phyloP scores from a whole-genome alignment of 2,888 invertebrate genomes.

The Ennomos quercinarius region DNA sequence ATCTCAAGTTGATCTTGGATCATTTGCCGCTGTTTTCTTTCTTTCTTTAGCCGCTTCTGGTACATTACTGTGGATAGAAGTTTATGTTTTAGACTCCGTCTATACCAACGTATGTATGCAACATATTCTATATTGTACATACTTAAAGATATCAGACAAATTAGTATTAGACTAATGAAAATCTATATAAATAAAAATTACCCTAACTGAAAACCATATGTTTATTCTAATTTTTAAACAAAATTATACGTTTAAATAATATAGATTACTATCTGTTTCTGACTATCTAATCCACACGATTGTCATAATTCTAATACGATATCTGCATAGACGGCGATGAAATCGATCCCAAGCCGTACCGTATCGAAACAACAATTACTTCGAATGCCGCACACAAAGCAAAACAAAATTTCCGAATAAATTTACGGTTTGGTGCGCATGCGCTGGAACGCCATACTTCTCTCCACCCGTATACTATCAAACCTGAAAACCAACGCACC shows the following conservation, averaged over 20 bases:
- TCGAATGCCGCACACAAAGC: constrained; percentile 60
- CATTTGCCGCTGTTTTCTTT: constrained; percentile 92
- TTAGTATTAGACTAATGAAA: too few species aligned
- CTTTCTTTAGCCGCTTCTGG: constrained; percentile 96
- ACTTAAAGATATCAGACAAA: too few species aligned
- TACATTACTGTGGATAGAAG: constrained; percentile 88
- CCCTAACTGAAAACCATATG: too few species aligned
- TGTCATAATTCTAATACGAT: constrained; percentile 39
- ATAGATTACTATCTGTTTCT: constrained; percentile 26
- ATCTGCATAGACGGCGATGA: constrained; percentile 45
- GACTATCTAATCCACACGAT: constrained; percentile 22
- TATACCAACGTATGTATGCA: too few species aligned
- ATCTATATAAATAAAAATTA: too few species aligned
- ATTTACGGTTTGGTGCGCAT: constrained; percentile 63
- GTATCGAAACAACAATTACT: constrained; percentile 74
- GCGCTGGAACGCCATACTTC: constrained; percentile 63
- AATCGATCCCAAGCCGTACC: constrained; percentile 53
- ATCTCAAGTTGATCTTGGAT: constrained; percentile 94
- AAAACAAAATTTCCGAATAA: constrained; percentile 66
- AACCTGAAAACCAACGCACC: constrained; percentile 58
- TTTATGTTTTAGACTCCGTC: background rate
- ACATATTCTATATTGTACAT: too few species aligned
- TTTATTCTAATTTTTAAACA: background rate
- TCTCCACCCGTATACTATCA: constrained; percentile 51
- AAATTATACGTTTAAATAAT: constrained; percentile 11